Conservation (phyloP, 2,888 invertebrate species). For the Xanthia togata region DNA sequence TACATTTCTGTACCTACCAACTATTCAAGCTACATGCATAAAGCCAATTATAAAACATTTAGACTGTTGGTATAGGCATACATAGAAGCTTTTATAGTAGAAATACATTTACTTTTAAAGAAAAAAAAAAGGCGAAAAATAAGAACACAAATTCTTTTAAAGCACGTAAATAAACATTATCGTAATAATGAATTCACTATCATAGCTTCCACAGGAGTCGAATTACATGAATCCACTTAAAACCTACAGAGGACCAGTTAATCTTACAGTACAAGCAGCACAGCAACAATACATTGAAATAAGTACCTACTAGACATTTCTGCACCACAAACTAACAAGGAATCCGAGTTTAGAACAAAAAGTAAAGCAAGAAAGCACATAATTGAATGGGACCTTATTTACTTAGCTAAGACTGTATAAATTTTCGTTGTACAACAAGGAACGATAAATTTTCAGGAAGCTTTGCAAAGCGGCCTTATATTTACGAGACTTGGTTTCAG, state of each 20-base stretch:
- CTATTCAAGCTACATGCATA: not conserved
- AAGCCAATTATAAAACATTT: not conserved
- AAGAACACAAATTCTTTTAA: not conserved
- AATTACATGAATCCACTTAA: conserved; percentile 44
- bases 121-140: not conserved
- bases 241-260: conserved; percentile 28
- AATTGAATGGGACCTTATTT: conserved; percentile 76
- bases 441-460: conserved; percentile 82
- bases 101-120: not conserved
- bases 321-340: conserved; percentile 32
- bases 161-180: not conserved
- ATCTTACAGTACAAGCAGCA: conserved; percentile 39
- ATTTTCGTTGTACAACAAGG: conserved; percentile 74
- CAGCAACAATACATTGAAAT: conserved; percentile 27
- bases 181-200: conserved; percentile 17
- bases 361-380: conserved; percentile 64
- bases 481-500: conserved; percentile 72
- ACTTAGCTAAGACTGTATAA: conserved; percentile 71
- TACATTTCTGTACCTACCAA: not conserved
- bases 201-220: conserved; percentile 34
- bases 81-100: not conserved
- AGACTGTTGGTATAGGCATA: too few relatives aligned
- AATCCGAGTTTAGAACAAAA: conserved; percentile 61
- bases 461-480: conserved; percentile 77
- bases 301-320: conserved; percentile 31